These are phyloP conservation scores for Dinothrombium tinctorium DNA, from an alignment of 1,140 invertebrate genomes.

Conservation along the genomic window DNA sequence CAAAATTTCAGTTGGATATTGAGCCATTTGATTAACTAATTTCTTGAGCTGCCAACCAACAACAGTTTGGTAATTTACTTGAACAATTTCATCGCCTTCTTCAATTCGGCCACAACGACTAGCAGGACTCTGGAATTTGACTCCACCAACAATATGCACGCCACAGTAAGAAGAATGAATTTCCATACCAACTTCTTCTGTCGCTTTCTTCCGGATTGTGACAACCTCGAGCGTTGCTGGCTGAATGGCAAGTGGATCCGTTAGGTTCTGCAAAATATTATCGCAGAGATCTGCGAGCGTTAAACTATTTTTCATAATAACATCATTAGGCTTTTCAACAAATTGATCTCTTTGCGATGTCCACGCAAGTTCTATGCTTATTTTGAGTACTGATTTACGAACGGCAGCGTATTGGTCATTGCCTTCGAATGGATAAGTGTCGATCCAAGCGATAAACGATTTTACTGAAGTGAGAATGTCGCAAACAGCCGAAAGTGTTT, in stretches of 20 bases:
- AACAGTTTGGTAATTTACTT: conserved; percentile 74
- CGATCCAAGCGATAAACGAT: conserved; percentile 60
- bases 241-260: conserved; percentile 64
- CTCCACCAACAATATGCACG: conserved; percentile 57
- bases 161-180: conserved; percentile 61
- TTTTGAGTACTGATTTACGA: conserved; percentile 41
- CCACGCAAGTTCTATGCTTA: conserved; percentile 59
- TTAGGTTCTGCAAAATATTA: conserved; percentile 58
- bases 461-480: conserved; percentile 58
- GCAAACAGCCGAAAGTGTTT: conserved; percentile 54
- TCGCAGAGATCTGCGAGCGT: conserved; percentile 50
- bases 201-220: conserved; percentile 41
- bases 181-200: conserved; percentile 35
- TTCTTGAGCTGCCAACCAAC: conserved; percentile 64
- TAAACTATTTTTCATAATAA: conserved; percentile 29
- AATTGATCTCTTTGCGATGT: conserved; percentile 62
- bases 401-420: conserved; percentile 38
- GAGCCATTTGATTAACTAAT: conserved; percentile 43
- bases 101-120: conserved; percentile 65
- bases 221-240: conserved; percentile 61
- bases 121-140: conserved; percentile 34
- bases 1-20: conserved; percentile 50
- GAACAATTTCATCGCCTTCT: conserved; percentile 75
- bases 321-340: conserved; percentile 47
- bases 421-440: conserved; percentile 42